phyloP scores from a whole-genome alignment of 1,140 invertebrate species.

The Asobara japonica region DNA sequence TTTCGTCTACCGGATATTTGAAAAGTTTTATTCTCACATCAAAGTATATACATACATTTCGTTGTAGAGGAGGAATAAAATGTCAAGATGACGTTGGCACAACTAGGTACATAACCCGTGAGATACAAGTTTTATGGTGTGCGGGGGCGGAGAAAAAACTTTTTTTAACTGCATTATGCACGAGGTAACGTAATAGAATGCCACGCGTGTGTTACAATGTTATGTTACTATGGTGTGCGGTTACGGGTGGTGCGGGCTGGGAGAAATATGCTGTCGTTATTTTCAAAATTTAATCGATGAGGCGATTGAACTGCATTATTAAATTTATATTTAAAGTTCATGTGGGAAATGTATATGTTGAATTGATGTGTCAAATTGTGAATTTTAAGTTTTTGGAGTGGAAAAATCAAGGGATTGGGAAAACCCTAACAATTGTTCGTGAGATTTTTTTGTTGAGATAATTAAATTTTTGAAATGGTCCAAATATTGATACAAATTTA shows the following conservation, averaged over 20 bases:
- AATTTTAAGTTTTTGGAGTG: too few species aligned
- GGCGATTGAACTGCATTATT: neutral
- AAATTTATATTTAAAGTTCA: too few species aligned
- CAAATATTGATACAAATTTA: too few species aligned
- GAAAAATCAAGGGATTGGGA: too few species aligned
- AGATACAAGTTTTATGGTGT: constrained; percentile 6
- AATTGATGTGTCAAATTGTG: too few species aligned
- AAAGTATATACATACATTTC: neutral
- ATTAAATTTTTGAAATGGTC: too few species aligned
- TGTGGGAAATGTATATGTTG: too few species aligned
- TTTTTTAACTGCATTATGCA: constrained; percentile 13
- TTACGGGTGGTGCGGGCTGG: neutral
- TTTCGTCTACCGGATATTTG: neutral
- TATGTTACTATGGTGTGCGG: neutral
- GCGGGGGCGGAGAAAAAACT: neutral
- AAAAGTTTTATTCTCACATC: constrained; percentile 6
- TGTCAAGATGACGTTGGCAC: neutral
- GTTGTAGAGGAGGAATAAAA: neutral
- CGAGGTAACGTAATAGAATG: constrained; percentile 4
- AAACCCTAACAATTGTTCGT: too few species aligned
- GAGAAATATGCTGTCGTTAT: neutral
- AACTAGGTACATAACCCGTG: constrained; percentile 3
- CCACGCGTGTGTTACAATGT: constrained; percentile 4
- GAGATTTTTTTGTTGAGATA: too few species aligned
- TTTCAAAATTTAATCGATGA: neutral